Percentiles rank a stretch among this genome's conserved stretches.
phyloP scores from a whole-genome alignment of 2,113 vertebrate genomes.

The Spilogale gracilis region DNA sequence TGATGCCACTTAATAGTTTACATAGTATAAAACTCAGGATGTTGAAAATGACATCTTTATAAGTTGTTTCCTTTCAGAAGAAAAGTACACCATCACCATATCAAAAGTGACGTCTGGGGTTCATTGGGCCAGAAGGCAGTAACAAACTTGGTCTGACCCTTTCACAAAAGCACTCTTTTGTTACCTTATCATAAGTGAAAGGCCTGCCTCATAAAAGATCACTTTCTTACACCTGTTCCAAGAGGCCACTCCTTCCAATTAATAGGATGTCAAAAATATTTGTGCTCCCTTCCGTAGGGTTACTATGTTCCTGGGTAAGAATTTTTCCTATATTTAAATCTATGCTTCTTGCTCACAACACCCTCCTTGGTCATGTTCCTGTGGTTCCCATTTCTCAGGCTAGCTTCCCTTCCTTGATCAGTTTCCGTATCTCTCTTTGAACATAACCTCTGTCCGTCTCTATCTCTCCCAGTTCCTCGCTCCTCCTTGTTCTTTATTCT shows the following conservation, averaged over 20 bases:
- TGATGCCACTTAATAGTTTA: background rate
- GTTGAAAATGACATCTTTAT: background rate
- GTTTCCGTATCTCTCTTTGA: background rate
- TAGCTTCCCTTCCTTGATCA: background rate
- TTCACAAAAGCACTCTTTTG: background rate
- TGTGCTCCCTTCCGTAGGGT: background rate
- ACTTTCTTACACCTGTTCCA: background rate
- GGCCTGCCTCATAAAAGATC: background rate
- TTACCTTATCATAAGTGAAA: background rate
- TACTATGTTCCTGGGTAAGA: background rate
- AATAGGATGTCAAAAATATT: background rate
- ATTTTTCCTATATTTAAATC: background rate
- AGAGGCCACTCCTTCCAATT: background rate
- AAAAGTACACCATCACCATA: background rate
- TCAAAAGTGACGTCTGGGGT: background rate
- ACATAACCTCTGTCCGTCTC: background rate
- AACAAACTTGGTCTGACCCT: conserved; percentile 4
- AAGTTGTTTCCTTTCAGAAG: background rate
- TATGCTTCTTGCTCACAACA: background rate
- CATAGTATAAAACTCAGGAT: background rate
- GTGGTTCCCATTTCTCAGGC: background rate
- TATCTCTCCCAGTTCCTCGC: background rate
- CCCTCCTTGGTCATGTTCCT: background rate
- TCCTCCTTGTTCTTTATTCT: background rate
- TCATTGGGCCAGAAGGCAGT: background rate